Evolutionary conservation across 2,113 vertebrate genomes (phyloP).

Genomic region (Athene cunicularia): DNA sequence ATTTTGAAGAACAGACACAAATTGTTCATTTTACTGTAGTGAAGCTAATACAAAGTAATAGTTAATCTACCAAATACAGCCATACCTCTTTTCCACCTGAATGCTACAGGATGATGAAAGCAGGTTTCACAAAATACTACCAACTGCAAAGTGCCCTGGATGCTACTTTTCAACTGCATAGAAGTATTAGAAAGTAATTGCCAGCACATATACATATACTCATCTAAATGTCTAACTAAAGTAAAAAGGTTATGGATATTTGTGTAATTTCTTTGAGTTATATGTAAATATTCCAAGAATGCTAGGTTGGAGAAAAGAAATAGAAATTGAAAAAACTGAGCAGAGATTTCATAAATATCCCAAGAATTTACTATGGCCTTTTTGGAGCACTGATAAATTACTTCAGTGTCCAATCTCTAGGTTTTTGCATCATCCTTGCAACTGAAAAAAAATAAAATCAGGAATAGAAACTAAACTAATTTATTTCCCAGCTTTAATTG

Average conservation of each 20-base stretch:
- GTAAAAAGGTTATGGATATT: background rate
- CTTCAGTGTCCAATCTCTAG: rapidly evolving
- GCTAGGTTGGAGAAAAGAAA: background rate
- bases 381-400: background rate
- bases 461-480: background rate
- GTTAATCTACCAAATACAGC: background rate
- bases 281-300: background rate
- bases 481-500: background rate
- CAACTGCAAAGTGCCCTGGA: background rate
- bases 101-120: background rate
- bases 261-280: background rate
- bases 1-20: background rate
- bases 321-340: background rate
- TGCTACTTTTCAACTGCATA: background rate
- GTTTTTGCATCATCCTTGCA: background rate
- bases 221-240: background rate
- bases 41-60: background rate
- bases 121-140: background rate
- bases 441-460: background rate
- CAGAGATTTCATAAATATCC: background rate
- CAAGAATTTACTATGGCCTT: background rate
- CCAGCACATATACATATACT: background rate
- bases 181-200: background rate
- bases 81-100: background rate
- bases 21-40: background rate